Evolutionary conservation across 2,797 vertebrate genomes (phyloP), one percentile per base, ranked within the genome.

Genomic region (Pipistrellus pygmaeus): DNA sequence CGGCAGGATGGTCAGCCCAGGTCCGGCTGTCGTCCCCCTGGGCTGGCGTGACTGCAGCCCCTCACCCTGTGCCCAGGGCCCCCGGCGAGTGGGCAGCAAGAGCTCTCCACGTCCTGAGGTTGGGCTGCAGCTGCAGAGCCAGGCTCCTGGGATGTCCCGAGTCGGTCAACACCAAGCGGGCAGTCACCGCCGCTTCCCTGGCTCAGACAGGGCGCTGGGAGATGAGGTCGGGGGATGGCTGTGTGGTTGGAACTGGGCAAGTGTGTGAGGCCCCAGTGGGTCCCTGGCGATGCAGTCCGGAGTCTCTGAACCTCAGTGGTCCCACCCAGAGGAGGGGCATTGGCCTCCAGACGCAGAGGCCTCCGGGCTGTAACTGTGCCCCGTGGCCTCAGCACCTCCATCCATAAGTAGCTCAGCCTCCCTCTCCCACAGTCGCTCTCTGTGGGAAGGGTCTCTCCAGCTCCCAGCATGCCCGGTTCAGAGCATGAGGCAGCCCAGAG

Each of bases 111-210:
- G 8, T 9, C 35, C 68, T 0, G 32, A 27, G 35, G 30, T 1
- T 0, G 18, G 76, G 53, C 21, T 8, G 6, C 5, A 7, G 27
- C 25, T 18, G 0, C 32, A 15, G 62, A 17, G 18, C 38, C 38
- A 8, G 81, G 81, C 62, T 0, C 7, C 11, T 30, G 6, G 55
- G 44, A 20, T 0, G 2, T 2, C 30, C n/a, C 0, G 6, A 20
- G 1, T 32, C 20, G 17, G 83, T 23, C 44, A 2, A 4, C 20
- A 3, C 15, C 1, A 0, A 12, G 13, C 0, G 0, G 0, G 51
- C 20, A 0, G 15, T 20, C 27, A 1, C 35, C 1, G 8, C 55
- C 3, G 1, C 17, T 44, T 53, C 48, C 14, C 2, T 1, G 57
- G 80, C 11, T 71, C 20, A 1, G 32, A 5, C 73, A 21, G 57